A percentile compares a stretch with the other conserved stretches of the same genome.
Conservation (phyloP, 2,113 vertebrate genomes). For the Brienomyrus longianalis region DNA sequence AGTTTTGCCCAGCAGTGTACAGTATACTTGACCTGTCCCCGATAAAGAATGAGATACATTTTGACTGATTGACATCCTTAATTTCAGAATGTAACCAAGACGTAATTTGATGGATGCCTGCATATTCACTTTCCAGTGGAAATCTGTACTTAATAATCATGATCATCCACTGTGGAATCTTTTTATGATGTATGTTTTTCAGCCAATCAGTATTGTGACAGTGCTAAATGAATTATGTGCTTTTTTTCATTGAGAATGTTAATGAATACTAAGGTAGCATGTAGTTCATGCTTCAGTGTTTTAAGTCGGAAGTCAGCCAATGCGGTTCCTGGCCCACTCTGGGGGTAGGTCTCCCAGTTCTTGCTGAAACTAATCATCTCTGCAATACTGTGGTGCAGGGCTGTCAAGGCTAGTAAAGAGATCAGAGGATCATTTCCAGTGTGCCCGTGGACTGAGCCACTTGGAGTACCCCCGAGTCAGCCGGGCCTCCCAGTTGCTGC, state of each 20-base stretch:
- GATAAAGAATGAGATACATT: neutral
- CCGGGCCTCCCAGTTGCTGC: conserved; percentile 37
- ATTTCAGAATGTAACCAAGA: neutral
- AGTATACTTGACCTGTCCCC: neutral
- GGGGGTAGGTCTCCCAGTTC: conserved; percentile 57
- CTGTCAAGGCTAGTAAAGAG: conserved; percentile 63
- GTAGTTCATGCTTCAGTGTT: neutral
- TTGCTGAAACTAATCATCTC: conserved; percentile 62
- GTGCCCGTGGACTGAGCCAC: neutral
- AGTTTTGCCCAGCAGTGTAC: too few relatives aligned
- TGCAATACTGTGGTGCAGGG: conserved; percentile 51
- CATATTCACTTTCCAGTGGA: neutral
- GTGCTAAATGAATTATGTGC: neutral
- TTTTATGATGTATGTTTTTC: neutral
- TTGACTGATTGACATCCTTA: neutral
- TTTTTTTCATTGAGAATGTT: neutral
- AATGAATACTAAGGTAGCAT: neutral
- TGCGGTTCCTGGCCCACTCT: conserved; percentile 43
- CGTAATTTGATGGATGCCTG: neutral
- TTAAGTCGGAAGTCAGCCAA: neutral
- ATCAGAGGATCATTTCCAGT: conserved; percentile 44
- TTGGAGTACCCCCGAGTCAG: neutral
- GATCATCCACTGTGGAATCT: neutral
- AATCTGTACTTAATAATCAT: neutral
- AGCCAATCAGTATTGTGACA: neutral